phyloP scores from a whole-genome alignment of 1,140 invertebrate genomes.

The Microplitis demolitor region DNA sequence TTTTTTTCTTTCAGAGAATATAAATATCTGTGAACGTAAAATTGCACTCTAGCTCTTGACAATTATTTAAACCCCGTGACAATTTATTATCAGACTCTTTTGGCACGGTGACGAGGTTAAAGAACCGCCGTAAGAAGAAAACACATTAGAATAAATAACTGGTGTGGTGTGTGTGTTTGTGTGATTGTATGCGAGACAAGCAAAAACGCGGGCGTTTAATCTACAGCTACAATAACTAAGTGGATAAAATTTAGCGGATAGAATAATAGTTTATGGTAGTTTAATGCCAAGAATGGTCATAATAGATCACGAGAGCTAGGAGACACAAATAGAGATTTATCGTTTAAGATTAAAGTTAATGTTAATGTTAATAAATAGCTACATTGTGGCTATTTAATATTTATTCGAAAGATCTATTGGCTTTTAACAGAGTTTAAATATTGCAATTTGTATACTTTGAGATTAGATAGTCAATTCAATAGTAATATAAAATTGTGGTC shows the following conservation, averaged over 20 bases:
- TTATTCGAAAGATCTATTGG: no score
- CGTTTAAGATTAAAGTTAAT: slow-evolving; percentile 20
- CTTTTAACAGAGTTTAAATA: no score
- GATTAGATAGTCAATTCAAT: no score
- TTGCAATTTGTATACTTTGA: no score
- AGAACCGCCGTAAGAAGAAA: not conserved
- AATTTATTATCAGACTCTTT: slow-evolving; percentile 9
- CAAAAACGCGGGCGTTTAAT: not conserved
- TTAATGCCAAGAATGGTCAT: slow-evolving; percentile 16
- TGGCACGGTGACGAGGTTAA: not conserved
- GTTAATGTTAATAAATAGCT: not conserved
- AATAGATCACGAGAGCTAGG: slow-evolving; percentile 14
- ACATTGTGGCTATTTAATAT: no score
- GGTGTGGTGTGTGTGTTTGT: no score
- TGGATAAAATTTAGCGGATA: not conserved
- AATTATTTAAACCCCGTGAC: not conserved
- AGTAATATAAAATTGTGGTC: no score
- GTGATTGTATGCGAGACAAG: not conserved
- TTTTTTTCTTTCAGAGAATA: no score
- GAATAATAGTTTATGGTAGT: slow-evolving; percentile 18
- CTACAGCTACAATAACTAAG: not conserved
- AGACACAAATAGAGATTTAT: slow-evolving; percentile 21
- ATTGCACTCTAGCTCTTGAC: no score
- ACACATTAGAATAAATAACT: slow-evolving; percentile 8
- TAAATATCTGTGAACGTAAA: no score